A percentile compares a stretch with the other conserved stretches of the same genome.
Evolutionary conservation across 2,797 vertebrate genomes (phyloP).

Genomic region (Rhinella marina): DNA sequence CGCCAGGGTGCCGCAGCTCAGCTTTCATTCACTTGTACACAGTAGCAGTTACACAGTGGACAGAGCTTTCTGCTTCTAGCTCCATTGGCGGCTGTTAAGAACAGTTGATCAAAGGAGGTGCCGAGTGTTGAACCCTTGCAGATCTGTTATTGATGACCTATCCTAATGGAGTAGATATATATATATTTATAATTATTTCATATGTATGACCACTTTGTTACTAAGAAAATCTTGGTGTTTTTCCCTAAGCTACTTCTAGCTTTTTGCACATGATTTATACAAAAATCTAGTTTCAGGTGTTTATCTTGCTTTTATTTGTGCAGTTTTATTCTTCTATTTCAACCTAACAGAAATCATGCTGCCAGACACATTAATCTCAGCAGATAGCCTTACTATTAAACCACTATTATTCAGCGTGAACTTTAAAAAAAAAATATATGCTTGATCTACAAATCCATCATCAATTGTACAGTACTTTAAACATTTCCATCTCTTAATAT

Average conservation of each 20-base stretch:
- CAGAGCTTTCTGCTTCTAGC: too few species aligned
- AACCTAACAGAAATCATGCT: not conserved
- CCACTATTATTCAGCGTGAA: not conserved
- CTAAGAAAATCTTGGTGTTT: not conserved
- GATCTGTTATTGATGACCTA: too few species aligned
- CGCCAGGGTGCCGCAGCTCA: too few species aligned
- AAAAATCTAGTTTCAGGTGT: too few species aligned
- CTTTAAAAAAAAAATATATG: not conserved
- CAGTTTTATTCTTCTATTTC: not conserved
- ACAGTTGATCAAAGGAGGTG: too few species aligned
- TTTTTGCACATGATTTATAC: not conserved
- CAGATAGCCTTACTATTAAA: not conserved
- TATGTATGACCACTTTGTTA: not conserved
- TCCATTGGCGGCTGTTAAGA: too few species aligned
- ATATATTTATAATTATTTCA: not conserved
- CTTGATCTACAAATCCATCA: not conserved
- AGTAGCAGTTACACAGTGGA: too few species aligned
- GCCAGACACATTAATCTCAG: not conserved
- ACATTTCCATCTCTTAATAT: not conserved
- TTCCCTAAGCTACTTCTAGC: not conserved
- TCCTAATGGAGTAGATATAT: too few species aligned
- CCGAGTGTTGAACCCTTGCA: too few species aligned
- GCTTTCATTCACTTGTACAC: too few species aligned
- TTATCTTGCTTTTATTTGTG: not conserved
- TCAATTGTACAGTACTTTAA: not conserved